A percentile compares a stretch with the other conserved stretches of the same genome.
phyloP scores from a whole-genome alignment of 2,888 invertebrate genomes.

The Petrolisthes manimaculis region DNA sequence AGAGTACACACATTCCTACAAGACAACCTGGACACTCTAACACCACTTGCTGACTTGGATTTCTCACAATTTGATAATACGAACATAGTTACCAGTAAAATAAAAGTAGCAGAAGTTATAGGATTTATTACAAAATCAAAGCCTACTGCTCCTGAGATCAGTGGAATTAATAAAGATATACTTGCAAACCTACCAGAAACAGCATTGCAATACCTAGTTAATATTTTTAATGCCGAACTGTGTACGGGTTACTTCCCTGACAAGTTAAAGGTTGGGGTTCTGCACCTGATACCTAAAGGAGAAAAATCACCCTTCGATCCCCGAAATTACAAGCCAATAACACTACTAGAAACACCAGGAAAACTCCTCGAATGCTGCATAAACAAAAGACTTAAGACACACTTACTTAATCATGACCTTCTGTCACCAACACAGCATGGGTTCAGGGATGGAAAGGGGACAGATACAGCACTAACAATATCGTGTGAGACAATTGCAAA shows the following conservation, averaged over 20 bases:
- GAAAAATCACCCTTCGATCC: neutral
- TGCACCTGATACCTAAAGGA: neutral
- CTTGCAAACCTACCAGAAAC: neutral
- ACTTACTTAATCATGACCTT: neutral
- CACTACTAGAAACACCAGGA: constrained; percentile 1
- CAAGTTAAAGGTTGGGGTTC: neutral
- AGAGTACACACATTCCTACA: neutral
- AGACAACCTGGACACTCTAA: no score
- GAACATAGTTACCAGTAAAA: neutral
- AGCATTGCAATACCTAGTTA: neutral
- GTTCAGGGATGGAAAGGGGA: neutral
- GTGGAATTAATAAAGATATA: no score
- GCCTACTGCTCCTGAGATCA: neutral
- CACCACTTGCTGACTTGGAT: neutral
- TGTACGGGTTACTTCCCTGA: neutral
- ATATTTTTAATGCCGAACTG: neutral
- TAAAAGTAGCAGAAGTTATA: neutral
- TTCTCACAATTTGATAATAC: neutral
- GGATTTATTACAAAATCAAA: neutral
- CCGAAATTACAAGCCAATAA: neutral
- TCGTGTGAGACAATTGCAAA: neutral
- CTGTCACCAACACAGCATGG: no score
- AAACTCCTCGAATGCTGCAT: neutral
- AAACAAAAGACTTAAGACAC: neutral
- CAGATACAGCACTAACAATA: neutral